These are phyloP conservation scores for Zaprionus africanus DNA, from an alignment of 1,140 invertebrate genomes.

Conservation along the genomic window DNA sequence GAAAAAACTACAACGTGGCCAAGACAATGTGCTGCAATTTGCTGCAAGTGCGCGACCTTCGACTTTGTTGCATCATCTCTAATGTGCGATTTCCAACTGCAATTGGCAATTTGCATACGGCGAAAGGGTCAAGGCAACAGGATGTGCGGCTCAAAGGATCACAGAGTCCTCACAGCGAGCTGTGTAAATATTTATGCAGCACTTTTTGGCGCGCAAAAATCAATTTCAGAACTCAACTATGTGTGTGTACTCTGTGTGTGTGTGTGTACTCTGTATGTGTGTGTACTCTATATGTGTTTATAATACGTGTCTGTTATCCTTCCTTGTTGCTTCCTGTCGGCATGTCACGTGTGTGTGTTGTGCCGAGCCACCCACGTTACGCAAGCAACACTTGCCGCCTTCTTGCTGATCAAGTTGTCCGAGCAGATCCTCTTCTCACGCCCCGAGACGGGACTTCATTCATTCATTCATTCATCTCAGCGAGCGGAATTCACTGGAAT, in stretches of 20 bases:
- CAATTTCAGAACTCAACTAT: conserved; percentile 1
- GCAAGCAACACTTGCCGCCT: conserved; percentile 39
- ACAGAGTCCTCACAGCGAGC: conserved; percentile 11
- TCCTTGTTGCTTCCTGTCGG: conserved; percentile 48
- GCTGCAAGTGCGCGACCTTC: conserved; percentile 19
- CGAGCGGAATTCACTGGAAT: conserved; percentile 52
- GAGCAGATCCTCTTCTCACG: conserved; percentile 69
- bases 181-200: conserved; percentile 62
- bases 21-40: conserved; percentile 39
- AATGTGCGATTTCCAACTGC: conserved; percentile 71
- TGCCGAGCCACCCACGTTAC: conserved; percentile 66
- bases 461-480: conserved; percentile 44
- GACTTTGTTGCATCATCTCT: conserved; percentile 22
- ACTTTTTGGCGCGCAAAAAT: conserved; percentile 72
- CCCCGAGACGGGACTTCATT: conserved; percentile 29
- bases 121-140: conserved; percentile 70
- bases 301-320: conserved; percentile 10
- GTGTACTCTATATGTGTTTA: conserved; percentile 18
- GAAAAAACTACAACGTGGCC: conserved; percentile 33
- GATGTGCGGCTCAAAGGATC: conserved; percentile 35
- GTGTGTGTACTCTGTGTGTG: conserved; percentile 2
- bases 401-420: conserved; percentile 41
- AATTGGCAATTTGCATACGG: conserved; percentile 60
- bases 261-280: conserved; percentile 25
- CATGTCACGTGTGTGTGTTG: conserved; percentile 59